Percentiles rank a stretch among this genome's conserved stretches.
Evolutionary conservation across 2,797 vertebrate species (phyloP).

Genomic region (Iguana delicatissima): DNA sequence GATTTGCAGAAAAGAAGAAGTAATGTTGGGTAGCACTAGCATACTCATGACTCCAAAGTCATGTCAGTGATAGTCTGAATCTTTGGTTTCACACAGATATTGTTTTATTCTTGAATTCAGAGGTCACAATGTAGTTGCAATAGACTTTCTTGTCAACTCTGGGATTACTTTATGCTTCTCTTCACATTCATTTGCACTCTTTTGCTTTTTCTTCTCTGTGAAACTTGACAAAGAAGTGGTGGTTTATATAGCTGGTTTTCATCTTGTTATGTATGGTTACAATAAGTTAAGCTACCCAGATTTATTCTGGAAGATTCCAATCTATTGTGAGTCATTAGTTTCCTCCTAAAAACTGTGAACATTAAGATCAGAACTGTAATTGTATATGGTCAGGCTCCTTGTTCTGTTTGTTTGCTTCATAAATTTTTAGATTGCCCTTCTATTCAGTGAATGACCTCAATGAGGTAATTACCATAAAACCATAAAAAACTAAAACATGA

Average conservation of each 20-base stretch:
- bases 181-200: not conserved
- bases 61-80: not conserved
- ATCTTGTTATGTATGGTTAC: not conserved
- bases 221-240: conserved; percentile 29
- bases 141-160: not conserved
- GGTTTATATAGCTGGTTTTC: fast-evolving
- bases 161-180: not conserved
- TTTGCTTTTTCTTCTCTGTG: not conserved
- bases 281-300: conserved; percentile 46
- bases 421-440: not conserved
- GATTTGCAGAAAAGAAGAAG: not conserved
- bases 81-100: not conserved
- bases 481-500: not conserved
- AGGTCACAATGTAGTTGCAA: not conserved
- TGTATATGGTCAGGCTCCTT: not conserved
- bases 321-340: not conserved
- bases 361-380: not conserved
- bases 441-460: not conserved
- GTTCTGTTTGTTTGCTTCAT: not conserved
- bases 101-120: not conserved
- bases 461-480: not conserved
- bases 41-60: not conserved
- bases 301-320: conserved; percentile 54
- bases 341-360: not conserved
- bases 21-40: not conserved